A percentile compares a stretch with the other conserved stretches of the same genome.
These are phyloP conservation scores for Cavia porcellus DNA, from an alignment of 2,113 vertebrate species.

Conservation along the genomic window DNA sequence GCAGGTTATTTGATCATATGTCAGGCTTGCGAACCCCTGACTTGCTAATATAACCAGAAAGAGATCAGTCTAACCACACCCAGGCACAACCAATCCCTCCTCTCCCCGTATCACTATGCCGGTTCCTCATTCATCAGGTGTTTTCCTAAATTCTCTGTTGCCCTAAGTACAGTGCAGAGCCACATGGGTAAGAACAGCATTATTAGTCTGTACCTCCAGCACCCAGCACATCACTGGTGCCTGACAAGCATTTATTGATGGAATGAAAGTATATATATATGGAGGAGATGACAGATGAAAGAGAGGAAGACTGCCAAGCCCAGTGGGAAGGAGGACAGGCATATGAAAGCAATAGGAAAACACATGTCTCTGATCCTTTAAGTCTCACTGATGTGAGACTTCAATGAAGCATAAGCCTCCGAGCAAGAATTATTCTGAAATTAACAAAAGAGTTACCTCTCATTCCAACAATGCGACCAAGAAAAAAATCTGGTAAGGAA, in stretches of 20 bases:
- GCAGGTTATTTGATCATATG: not conserved
- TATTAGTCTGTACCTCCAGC: not conserved
- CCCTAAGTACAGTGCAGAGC: not conserved
- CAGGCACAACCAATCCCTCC: not conserved
- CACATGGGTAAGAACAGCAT: fast-evolving
- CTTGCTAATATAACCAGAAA: not conserved
- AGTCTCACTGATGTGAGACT: constrained; percentile 14
- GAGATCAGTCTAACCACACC: not conserved
- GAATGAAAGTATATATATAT: not conserved
- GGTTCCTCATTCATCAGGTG: fast-evolving
- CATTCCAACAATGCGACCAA: not conserved
- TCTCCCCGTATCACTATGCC: not conserved
- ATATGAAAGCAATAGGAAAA: constrained; percentile 3
- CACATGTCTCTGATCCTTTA: constrained; percentile 31
- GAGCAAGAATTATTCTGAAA: constrained; percentile 3
- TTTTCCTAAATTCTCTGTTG: not conserved
- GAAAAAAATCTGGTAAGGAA: not conserved
- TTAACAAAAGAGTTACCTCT: constrained; percentile 52
- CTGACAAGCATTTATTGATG: not conserved
- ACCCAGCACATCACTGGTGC: not conserved
- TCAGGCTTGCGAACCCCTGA: not conserved
- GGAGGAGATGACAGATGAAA: not conserved
- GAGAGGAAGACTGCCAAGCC: not conserved
- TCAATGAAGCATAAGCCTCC: not conserved
- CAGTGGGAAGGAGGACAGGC: not conserved